Conservation (phyloP, 1,140 invertebrate species). For the Caerostris extrusa region DNA sequence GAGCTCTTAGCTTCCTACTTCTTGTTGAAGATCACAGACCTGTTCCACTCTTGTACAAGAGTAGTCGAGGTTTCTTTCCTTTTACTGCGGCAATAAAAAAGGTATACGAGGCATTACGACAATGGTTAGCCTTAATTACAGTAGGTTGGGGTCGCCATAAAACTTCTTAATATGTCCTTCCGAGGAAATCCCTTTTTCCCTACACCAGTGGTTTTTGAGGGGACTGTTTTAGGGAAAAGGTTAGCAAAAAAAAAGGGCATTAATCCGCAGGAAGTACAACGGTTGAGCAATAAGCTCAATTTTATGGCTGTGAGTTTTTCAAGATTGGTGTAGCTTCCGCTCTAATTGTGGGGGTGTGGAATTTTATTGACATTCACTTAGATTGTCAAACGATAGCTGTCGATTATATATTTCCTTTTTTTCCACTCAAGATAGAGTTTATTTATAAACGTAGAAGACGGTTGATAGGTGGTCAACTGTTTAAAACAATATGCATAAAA, state of each 20-base stretch:
- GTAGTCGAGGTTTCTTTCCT: background rate
- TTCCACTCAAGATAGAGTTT: too few species aligned
- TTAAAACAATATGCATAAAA: too few species aligned
- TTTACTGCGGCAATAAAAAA: constrained; percentile 10
- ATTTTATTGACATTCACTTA: too few species aligned
- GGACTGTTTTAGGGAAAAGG: background rate
- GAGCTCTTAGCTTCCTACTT: background rate
- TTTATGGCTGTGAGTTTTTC: background rate
- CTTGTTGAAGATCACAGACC: background rate
- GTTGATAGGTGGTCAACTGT: too few species aligned
- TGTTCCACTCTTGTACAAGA: background rate
- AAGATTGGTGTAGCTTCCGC: background rate
- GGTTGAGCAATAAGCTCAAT: background rate
- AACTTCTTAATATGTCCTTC: background rate
- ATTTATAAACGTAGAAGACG: too few species aligned
- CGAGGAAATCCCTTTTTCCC: background rate
- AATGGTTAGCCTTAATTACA: constrained; percentile 25
- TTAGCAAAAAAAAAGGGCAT: background rate
- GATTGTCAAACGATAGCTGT: too few species aligned
- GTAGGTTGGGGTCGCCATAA: background rate
- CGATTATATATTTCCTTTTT: too few species aligned
- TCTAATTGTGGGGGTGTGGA: too few species aligned
- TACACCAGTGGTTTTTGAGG: background rate
- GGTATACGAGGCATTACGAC: constrained; percentile 21
- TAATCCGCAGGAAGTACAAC: background rate